These are phyloP conservation scores for Synanthedon tipuliformis DNA, from an alignment of 2,888 invertebrate genomes.

Conservation along the genomic window DNA sequence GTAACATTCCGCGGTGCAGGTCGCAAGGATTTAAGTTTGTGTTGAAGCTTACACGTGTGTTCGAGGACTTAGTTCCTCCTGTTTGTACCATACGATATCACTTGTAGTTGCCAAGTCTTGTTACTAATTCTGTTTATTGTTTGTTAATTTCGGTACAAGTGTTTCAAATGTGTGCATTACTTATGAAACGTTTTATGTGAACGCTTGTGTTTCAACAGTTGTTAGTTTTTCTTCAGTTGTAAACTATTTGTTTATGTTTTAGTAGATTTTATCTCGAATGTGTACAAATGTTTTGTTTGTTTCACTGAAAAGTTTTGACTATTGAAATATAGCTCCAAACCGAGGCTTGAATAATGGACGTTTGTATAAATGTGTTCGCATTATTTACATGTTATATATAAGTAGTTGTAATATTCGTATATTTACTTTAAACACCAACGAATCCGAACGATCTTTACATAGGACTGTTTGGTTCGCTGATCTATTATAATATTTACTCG, in stretches of 20 bases:
- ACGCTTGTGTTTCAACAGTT: too few relatives aligned
- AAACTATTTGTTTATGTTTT: too few relatives aligned
- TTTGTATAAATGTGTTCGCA: too few relatives aligned
- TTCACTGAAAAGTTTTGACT: too few relatives aligned
- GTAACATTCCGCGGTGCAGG: conserved; percentile 29
- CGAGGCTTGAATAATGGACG: too few relatives aligned
- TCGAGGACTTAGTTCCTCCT: background rate
- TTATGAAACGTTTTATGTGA: too few relatives aligned
- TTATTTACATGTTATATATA: background rate
- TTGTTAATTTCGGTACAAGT: background rate
- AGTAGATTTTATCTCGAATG: too few relatives aligned
- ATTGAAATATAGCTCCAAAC: too few relatives aligned
- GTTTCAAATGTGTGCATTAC: background rate
- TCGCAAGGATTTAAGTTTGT: conserved; percentile 36
- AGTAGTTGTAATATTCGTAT: background rate
- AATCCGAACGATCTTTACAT: background rate
- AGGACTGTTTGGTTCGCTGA: background rate
- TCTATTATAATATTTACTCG: background rate
- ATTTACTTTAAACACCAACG: background rate
- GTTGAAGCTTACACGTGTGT: conserved; percentile 27
- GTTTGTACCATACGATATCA: background rate
- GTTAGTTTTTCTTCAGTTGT: too few relatives aligned
- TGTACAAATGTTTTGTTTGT: too few relatives aligned
- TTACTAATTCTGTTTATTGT: background rate
- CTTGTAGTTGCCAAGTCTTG: background rate